These are phyloP conservation scores for Ophthalmolycus amberensis DNA, from an alignment of 2,113 vertebrate genomes.

Conservation along the genomic window DNA sequence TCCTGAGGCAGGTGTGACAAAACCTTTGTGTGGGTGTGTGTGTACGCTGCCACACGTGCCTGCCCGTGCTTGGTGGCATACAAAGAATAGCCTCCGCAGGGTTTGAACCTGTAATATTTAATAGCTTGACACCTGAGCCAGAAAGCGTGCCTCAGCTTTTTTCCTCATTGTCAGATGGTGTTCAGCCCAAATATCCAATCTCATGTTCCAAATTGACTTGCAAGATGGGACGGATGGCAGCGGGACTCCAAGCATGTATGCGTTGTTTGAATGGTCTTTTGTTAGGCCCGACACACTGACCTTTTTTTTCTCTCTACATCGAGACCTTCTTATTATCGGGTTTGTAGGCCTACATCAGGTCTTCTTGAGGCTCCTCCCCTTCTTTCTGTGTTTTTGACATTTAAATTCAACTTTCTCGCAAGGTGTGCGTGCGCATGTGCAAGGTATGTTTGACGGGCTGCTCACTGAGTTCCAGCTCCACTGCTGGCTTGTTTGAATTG, in stretches of 20 bases:
- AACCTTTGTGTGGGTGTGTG: conserved; percentile 7
- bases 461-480: conserved; percentile 43
- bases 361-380: neutral
- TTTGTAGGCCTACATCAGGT: neutral
- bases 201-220: conserved; percentile 29
- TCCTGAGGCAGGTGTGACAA: conserved; percentile 51
- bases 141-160: conserved; percentile 60
- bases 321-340: conserved; percentile 22
- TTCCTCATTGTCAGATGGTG: conserved; percentile 42
- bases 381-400: neutral
- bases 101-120: conserved; percentile 71
- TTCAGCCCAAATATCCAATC: conserved; percentile 31
- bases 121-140: conserved; percentile 74
- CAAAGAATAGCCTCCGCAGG: conserved; percentile 25
- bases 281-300: conserved; percentile 8
- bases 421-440: neutral
- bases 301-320: conserved; percentile 9
- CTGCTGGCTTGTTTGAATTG: conserved; percentile 71
- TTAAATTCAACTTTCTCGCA: conserved; percentile 4
- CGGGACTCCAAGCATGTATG: neutral
- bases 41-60: conserved; percentile 7
- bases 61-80: conserved; percentile 27
- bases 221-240: conserved; percentile 8
- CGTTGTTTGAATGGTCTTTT: conserved; percentile 7
- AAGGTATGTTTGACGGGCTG: conserved; percentile 26